These are phyloP conservation scores for Baryphthengus martii DNA, from an alignment of 2,113 vertebrate species.

Conservation along the genomic window DNA sequence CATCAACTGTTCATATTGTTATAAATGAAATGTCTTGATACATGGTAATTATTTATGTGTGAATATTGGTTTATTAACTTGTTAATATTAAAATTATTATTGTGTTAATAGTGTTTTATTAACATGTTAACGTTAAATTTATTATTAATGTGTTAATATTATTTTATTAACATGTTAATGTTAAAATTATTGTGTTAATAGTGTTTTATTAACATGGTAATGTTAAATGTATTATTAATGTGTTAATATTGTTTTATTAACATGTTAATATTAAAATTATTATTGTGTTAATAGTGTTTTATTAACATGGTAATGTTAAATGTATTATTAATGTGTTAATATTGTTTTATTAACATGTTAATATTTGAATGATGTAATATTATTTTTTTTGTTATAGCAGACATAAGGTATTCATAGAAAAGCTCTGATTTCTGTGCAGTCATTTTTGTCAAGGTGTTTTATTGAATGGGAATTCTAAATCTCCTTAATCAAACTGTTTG, in stretches of 20 bases:
- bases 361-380: too few relatives aligned
- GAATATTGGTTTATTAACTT: background rate
- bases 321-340: background rate
- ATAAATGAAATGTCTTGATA: background rate
- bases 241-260: background rate
- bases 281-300: background rate
- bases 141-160: background rate
- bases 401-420: background rate
- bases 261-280: background rate
- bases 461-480: background rate
- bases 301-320: background rate
- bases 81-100: background rate
- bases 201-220: too few relatives aligned
- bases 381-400: too few relatives aligned
- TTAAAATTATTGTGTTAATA: too few relatives aligned
- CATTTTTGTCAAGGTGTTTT: background rate
- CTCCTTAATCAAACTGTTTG: background rate
- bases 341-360: background rate
- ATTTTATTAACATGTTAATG: background rate
- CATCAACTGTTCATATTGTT: constrained; percentile 17
- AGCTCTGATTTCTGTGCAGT: background rate
- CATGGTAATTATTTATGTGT: background rate
- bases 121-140: background rate
- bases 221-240: too few relatives aligned
- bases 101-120: background rate